A percentile compares a stretch with the other conserved stretches of the same genome.
phyloP scores from a whole-genome alignment of 2,113 vertebrate genomes.

The Electrona antarctica region DNA sequence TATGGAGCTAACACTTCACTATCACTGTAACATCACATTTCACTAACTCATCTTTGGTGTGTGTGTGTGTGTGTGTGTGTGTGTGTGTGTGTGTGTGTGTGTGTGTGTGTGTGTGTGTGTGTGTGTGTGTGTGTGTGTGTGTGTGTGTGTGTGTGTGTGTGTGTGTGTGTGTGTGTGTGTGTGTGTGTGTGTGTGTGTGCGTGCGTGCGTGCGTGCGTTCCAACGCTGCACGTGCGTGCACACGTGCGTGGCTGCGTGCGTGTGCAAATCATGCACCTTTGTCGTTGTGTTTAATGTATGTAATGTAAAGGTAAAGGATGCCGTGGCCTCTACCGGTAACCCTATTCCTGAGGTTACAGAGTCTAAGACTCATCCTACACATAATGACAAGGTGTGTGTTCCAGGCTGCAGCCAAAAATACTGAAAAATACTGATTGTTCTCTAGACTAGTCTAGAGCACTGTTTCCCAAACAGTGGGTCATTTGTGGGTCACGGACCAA shows the following conservation, averaged over 20 bases:
- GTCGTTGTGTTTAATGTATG: constrained; percentile 4
- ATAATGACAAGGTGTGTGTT: constrained; percentile 67
- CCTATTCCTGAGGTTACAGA: constrained; percentile 14
- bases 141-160: constrained; percentile 44
- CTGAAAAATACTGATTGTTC: too few relatives aligned
- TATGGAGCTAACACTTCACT: neutral
- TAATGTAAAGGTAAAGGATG: constrained; percentile 67
- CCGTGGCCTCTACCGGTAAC: constrained; percentile 51
- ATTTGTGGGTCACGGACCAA: too few relatives aligned
- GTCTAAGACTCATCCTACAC: constrained; percentile 40
- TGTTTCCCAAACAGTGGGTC: too few relatives aligned
- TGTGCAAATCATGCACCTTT: too few relatives aligned
- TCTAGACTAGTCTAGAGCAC: too few relatives aligned
- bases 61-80: constrained; percentile 19
- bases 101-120: constrained; percentile 35
- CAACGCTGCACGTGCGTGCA: too few relatives aligned
- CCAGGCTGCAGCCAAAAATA: neutral
- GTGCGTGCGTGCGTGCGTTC: constrained; percentile 4
- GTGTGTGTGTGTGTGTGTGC: constrained; percentile 8
- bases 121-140: neutral
- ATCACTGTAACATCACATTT: constrained; percentile 27
- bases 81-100: constrained; percentile 32
- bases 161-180: constrained; percentile 15
- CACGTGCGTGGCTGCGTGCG: too few relatives aligned
- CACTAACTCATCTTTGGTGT: constrained; percentile 38